phyloP scores from a whole-genome alignment of 2,113 vertebrate species.

The Spermophilus dauricus region DNA sequence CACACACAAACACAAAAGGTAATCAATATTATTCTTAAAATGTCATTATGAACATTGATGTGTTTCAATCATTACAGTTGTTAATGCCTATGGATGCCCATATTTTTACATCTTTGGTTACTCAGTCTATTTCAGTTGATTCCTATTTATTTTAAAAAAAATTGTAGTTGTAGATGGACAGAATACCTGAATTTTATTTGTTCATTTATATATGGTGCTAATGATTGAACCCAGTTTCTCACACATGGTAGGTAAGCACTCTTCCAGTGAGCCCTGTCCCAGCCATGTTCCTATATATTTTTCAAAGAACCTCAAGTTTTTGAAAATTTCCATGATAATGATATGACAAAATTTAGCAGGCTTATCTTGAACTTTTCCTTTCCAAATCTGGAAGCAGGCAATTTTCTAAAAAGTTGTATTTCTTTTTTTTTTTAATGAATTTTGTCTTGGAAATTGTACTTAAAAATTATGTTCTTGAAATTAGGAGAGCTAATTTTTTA shows the following conservation, averaged over 20 bases:
- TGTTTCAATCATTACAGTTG: not conserved
- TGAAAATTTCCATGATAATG: not conserved
- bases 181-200: too few relatives aligned
- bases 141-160: not conserved
- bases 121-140: not conserved
- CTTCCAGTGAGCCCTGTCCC: too few relatives aligned
- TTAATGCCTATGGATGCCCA: not conserved
- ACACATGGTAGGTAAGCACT: too few relatives aligned
- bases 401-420: not conserved
- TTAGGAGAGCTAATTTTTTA: not conserved
- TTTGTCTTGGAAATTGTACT: not conserved
- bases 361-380: not conserved
- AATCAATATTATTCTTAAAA: not conserved
- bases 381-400: not conserved
- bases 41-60: not conserved
- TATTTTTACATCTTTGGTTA: not conserved
- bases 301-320: not conserved
- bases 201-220: too few relatives aligned
- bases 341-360: not conserved
- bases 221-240: too few relatives aligned
- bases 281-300: not conserved
- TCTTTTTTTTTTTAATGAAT: not conserved
- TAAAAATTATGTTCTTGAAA: not conserved
- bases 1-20: not conserved
- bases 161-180: too few relatives aligned